These are phyloP conservation scores for Caenorhabditis sp. DNA, from an alignment of 2,888 invertebrate genomes.

Conservation along the genomic window DNA sequence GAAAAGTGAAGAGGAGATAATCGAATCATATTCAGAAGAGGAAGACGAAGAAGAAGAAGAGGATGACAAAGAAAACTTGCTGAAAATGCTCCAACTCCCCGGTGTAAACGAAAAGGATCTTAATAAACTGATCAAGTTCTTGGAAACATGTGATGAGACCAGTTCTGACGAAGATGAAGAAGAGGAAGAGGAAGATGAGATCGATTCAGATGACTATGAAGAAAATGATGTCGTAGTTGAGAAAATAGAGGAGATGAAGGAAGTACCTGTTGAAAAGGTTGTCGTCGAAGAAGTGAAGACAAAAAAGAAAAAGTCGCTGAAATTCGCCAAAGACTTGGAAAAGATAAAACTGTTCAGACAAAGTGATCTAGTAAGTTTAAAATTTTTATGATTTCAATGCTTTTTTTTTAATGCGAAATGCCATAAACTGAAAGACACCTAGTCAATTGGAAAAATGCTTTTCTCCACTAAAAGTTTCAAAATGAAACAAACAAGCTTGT, in stretches of 20 bases:
- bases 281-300: background rate
- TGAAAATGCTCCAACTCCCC: background rate
- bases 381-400: too few relatives aligned
- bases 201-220: slow-evolving; percentile 36
- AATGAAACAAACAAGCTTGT: too few relatives aligned
- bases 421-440: too few relatives aligned
- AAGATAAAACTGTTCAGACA: slow-evolving; percentile 24
- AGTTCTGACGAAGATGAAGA: slow-evolving; percentile 7
- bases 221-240: background rate
- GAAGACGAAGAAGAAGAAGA: slow-evolving; percentile 2
- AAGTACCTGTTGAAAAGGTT: slow-evolving; percentile 12
- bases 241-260: background rate
- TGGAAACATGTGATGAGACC: background rate
- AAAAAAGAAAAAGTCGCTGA: slow-evolving; percentile 9
- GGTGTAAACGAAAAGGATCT: slow-evolving; percentile 1
- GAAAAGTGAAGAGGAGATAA: slow-evolving; percentile 12
- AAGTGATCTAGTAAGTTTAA: slow-evolving; percentile 7
- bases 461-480: too few relatives aligned
- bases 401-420: too few relatives aligned
- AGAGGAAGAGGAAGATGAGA: slow-evolving; percentile 6
- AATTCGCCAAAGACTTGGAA: slow-evolving; percentile 23
- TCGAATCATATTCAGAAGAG: background rate
- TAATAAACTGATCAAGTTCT: background rate
- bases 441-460: too few relatives aligned
- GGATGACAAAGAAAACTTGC: background rate